phyloP scores from a whole-genome alignment of 2,113 vertebrate genomes.

The Columba livia region DNA sequence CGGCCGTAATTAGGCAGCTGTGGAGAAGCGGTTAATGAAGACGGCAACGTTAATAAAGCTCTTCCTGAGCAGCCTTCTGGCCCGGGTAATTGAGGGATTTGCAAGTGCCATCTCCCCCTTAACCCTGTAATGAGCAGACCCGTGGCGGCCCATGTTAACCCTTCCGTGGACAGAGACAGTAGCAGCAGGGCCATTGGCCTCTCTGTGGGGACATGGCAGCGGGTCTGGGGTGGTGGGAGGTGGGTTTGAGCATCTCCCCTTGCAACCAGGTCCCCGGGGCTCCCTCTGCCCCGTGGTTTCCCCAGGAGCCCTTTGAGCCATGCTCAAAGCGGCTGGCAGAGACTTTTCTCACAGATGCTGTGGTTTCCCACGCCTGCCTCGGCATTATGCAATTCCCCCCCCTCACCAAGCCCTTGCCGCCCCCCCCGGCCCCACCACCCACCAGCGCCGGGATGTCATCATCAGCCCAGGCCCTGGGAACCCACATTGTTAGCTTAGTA shows the following conservation, averaged over 20 bases:
- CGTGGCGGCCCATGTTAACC: constrained; percentile 32
- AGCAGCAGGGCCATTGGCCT: neutral
- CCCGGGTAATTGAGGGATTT: constrained; percentile 72
- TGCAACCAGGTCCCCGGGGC: neutral
- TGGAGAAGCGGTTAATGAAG: constrained; percentile 73
- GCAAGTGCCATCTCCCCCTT: constrained; percentile 69
- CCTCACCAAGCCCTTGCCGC: neutral
- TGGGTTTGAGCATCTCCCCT: neutral
- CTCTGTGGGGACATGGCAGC: neutral
- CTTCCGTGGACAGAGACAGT: neutral
- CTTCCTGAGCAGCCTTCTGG: constrained; percentile 69
- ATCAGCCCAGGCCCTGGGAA: constrained; percentile 75
- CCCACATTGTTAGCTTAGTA: constrained; percentile 74
- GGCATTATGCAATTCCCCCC: constrained; percentile 64
- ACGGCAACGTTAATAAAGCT: constrained; percentile 72
- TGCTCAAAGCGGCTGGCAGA: constrained; percentile 65
- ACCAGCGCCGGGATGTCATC: constrained; percentile 71
- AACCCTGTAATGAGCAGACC: constrained; percentile 60
- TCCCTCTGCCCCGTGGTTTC: constrained; percentile 33
- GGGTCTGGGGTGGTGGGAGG: neutral
- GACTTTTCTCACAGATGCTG: constrained; percentile 71
- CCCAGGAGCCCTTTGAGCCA: constrained; percentile 62
- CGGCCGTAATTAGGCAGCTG: constrained; percentile 75
- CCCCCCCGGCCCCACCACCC: constrained; percentile 57
- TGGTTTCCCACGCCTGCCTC: constrained; percentile 73